Base-by-base conservation (phyloP, 2,888 invertebrate genomes). In the Mimas tiliae region DNA sequence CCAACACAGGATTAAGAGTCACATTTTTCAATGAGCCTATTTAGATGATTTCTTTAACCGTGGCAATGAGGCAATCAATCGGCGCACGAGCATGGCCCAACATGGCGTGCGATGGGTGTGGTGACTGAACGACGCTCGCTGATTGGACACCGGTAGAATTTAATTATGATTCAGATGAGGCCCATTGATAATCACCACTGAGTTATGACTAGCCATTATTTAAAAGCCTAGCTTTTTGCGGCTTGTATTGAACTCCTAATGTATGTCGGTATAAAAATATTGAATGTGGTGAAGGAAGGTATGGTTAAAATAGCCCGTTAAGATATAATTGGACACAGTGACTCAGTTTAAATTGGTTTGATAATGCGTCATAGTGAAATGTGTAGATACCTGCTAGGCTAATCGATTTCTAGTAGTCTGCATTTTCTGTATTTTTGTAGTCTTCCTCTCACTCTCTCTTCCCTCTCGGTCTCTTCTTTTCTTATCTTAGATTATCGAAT, bases 21-120 rank as follows among this genome's bases (percentile, higher is more conserved):
- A 42, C 9, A 55, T 9, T 9, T 42, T 45, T 34, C 33, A 45
- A 45, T 6, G 27, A 45, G 9, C 16, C 33, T 42, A 58, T 55
- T 65, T 33, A 33, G 12, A 19, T 58, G 68, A 48, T 62, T 50
- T 58, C 52, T 42, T n/a, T 70, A 67, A 70, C 69, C 70, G 70
- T 80, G 58, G 33, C 62, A 83, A 82, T 80, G 75, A 80, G 76
- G 73, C 82, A 77, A 83, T 84, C 85, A 84, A 80, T 81, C 81
- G 84, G 88, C 87, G 80, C 83, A 68, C 72, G 83, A 88, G 90
- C 90, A 87, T 79, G 70, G 1, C 12, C 58, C 84, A 90, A 90
- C 80, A 93, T 92, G 93, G 92, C 92, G 85, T 68, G 65, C 83
- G 71, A 87, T 89, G 92, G 93, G 93, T 78, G 93, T 88, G 90